These are phyloP conservation scores for Caerostris darwini DNA, from an alignment of 1,140 invertebrate genomes.

Conservation along the genomic window DNA sequence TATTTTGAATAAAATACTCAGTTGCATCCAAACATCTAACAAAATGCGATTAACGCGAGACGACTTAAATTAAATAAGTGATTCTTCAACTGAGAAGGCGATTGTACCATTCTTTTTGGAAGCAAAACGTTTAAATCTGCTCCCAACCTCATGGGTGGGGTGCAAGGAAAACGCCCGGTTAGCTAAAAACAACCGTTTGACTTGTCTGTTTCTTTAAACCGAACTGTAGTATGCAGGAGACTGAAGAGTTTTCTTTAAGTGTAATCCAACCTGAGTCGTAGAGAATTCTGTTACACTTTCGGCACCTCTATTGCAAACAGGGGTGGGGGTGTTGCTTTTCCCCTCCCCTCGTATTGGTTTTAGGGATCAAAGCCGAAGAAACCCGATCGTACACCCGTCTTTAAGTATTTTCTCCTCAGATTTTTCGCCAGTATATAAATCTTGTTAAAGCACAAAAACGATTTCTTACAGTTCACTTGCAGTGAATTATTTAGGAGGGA, in stretches of 20 bases:
- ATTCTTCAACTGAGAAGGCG: not conserved
- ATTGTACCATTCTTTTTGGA: not conserved
- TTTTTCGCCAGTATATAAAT: not conserved
- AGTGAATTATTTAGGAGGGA: not conserved
- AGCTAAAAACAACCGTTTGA: conserved; percentile 28
- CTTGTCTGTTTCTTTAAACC: conserved; percentile 7
- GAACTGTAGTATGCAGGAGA: not conserved
- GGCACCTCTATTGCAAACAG: conserved; percentile 26
- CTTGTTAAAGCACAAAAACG: not conserved
- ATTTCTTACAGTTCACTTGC: not conserved
- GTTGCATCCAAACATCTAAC: too few relatives aligned
- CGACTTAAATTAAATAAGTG: too few relatives aligned
- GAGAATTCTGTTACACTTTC: conserved; percentile 38
- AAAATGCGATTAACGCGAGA: too few relatives aligned
- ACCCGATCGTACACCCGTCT: not conserved
- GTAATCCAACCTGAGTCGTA: conserved; percentile 1
- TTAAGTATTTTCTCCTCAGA: conserved; percentile 29
- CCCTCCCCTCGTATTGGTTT: conserved; percentile 13
- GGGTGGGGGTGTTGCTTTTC: not conserved
- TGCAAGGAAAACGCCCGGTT: not conserved
- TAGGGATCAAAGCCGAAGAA: conserved; percentile 32
- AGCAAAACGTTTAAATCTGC: not conserved
- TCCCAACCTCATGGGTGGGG: conserved; percentile 1
- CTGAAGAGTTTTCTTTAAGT: not conserved
- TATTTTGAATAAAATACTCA: too few relatives aligned